phyloP scores from a whole-genome alignment of 2,797 vertebrate species.

The Glossophaga mutica region DNA sequence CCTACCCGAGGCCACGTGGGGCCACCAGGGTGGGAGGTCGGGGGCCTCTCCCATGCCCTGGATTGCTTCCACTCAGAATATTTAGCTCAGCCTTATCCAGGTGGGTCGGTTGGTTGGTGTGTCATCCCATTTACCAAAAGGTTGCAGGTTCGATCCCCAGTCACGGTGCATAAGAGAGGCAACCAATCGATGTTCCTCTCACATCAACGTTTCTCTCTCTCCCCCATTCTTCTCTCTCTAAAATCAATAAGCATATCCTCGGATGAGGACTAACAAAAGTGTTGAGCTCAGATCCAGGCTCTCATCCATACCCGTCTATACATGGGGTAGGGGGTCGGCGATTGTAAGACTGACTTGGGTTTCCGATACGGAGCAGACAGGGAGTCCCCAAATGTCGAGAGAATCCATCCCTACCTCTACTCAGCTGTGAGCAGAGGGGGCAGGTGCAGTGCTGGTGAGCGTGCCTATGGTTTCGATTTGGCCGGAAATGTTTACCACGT shows the following conservation, averaged over 20 bases:
- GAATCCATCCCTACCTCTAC: rapidly evolving
- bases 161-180: neutral
- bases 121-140: neutral
- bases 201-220: neutral
- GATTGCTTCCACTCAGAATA: neutral
- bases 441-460: rapidly evolving
- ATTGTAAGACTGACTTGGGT: neutral
- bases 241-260: neutral
- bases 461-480: neutral
- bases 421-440: neutral
- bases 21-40: neutral
- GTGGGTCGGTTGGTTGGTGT: neutral
- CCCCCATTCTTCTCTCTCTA: neutral
- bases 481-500: neutral
- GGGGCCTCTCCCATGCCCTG: neutral
- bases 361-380: neutral
- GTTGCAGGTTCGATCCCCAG: neutral
- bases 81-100: neutral
- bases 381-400: neutral
- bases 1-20: too few relatives aligned
- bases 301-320: rapidly evolving
- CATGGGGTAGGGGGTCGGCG: neutral
- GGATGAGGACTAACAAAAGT: neutral
- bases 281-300: neutral
- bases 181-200: neutral